These are phyloP conservation scores for Loripinus fragilis DNA, from an alignment of 2,888 invertebrate genomes.

Conservation along the genomic window DNA sequence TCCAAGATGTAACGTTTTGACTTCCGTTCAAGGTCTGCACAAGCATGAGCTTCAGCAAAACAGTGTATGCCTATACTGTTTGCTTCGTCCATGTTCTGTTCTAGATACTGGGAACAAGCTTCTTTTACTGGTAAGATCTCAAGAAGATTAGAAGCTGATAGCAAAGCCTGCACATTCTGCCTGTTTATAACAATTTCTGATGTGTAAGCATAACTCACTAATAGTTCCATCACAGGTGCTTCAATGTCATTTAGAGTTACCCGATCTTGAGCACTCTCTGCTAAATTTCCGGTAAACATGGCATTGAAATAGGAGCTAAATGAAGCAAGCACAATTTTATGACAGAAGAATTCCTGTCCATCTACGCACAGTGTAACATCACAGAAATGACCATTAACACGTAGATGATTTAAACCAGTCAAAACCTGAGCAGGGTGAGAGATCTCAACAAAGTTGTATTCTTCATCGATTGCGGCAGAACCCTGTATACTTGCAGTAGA, in stretches of 20 bases:
- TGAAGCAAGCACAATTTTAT: slow-evolving; percentile 94
- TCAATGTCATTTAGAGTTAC: slow-evolving; percentile 80
- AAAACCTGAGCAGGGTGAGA: slow-evolving; percentile 80
- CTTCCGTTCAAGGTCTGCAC: slow-evolving; percentile 88
- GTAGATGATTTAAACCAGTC: slow-evolving; percentile 90
- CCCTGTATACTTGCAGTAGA: slow-evolving; percentile 54
- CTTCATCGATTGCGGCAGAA: slow-evolving; percentile 69
- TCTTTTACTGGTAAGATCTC: slow-evolving; percentile 86
- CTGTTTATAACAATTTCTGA: slow-evolving; percentile 95
- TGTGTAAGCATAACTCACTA: slow-evolving; percentile 96
- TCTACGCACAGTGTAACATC: slow-evolving; percentile 91
- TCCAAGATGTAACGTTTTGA: slow-evolving; percentile 80
- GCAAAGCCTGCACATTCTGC: slow-evolving; percentile 93
- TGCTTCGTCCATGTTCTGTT: slow-evolving; percentile 95
- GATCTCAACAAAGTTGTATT: slow-evolving; percentile 81
- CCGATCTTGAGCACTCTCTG: slow-evolving; percentile 93
- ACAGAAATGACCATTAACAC: slow-evolving; percentile 93
- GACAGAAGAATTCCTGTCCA: slow-evolving; percentile 92
- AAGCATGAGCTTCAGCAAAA: slow-evolving; percentile 96
- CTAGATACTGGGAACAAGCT: slow-evolving; percentile 95
- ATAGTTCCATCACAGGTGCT: slow-evolving; percentile 93
- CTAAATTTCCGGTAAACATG: slow-evolving; percentile 96
- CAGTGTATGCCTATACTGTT: slow-evolving; percentile 97
- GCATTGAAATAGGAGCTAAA: slow-evolving; percentile 97
- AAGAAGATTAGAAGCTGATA: slow-evolving; percentile 97